Evolutionary conservation across 2,797 vertebrate genomes (phyloP), one percentile per base, ranked within the genome.

Genomic region (Xiphorhynchus erythropygius): DNA sequence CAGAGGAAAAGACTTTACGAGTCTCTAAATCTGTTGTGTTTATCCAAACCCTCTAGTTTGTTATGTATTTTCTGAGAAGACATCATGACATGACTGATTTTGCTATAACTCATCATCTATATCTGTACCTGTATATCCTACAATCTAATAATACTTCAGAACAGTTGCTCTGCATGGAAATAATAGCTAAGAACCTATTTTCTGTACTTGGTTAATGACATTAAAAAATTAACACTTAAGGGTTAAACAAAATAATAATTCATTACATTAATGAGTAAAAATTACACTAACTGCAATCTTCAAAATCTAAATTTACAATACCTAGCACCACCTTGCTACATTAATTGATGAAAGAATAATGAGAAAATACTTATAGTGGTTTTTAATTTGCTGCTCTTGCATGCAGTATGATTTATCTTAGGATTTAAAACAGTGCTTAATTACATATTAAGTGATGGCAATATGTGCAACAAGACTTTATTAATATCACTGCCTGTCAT

Each of bases 361-460:
- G n/a, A 84, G 77, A 87, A 92, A 68, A 65, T 80, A 93, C 23
- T 44, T 47, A 5, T 12, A 75, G 24, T 59, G 21, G 11, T 64
- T 82, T 81, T 96, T 87, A 95, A 94, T 95, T 64, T 92, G 84
- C 89, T 94, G 69, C 15, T 92, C 55, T 44, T 79, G 33, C 60
- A 82, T n/a, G 27, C 3, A 46, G 18, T 65, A 89, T 44, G 62
- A 92, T 80, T 85, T 93, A 93, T 79, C 57, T 84, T 55, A 50
- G 68, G 79, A 90, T 86, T 87, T 93, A 96, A 73, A 94, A 93
- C 44, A 74, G 46, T 70, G 67, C 84, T 95, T 89, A 95, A 89
- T 70, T 94, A 93, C 77, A 81, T 84, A 94, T 95, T 96, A 93
- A 82, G 63, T 69, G 33, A 93, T 5, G 24, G 37, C 59, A 96